phyloP scores from a whole-genome alignment of 2,888 invertebrate genomes.

The Heliconius aoede region DNA sequence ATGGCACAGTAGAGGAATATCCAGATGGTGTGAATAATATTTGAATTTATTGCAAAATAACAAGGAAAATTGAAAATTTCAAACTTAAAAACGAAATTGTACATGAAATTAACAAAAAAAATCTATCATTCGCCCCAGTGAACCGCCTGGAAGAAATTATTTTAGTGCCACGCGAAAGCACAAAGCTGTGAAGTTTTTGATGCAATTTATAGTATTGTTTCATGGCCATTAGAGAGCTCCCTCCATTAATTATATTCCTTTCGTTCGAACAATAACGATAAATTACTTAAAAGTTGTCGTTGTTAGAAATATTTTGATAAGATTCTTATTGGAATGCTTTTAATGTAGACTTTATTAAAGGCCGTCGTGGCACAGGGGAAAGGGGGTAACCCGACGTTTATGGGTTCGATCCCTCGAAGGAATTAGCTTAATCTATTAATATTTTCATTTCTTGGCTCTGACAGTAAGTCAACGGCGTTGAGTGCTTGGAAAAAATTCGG shows the following conservation, averaged over 20 bases:
- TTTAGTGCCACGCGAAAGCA: conserved; percentile 28
- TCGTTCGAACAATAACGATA: conserved; percentile 3
- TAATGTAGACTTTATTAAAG: not conserved
- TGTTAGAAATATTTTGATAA: not conserved
- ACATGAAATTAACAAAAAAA: conserved; percentile 18
- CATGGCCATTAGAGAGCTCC: conserved; percentile 30
- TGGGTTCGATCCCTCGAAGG: not conserved
- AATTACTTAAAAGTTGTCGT: conserved; percentile 8
- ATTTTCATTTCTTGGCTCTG: not conserved
- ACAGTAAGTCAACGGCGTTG: too few relatives aligned
- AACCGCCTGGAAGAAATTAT: conserved; percentile 20
- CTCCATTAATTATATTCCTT: conserved; percentile 40
- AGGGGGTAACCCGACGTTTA: not conserved
- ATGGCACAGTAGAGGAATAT: too few relatives aligned
- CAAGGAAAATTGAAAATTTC: not conserved
- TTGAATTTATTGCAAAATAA: not conserved
- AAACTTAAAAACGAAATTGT: not conserved
- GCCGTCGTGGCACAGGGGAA: not conserved
- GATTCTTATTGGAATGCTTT: not conserved
- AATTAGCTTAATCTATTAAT: not conserved
- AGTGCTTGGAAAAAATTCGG: too few relatives aligned
- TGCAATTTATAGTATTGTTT: conserved; percentile 42
- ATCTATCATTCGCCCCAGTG: conserved; percentile 20
- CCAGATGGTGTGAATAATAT: too few relatives aligned
- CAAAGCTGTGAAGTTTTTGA: conserved; percentile 35